These are phyloP conservation scores for Azorinus chamasolen DNA, from an alignment of 2,888 invertebrate species.

Conservation along the genomic window DNA sequence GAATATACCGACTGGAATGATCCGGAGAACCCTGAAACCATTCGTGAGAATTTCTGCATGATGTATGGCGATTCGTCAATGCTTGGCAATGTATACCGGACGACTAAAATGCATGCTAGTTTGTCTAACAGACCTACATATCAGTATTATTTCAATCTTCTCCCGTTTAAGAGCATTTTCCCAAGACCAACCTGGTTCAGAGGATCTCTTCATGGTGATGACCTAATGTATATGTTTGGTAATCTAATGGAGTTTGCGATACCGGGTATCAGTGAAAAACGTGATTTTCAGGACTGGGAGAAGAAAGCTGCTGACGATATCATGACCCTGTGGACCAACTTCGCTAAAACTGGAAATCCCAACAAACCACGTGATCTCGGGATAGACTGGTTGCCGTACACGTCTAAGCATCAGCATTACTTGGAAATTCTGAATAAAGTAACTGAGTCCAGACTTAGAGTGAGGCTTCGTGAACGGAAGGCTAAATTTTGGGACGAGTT, in stretches of 20 bases:
- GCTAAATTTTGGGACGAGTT: too few species aligned
- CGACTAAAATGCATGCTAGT: constrained; percentile 38
- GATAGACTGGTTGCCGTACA: too few species aligned
- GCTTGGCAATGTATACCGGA: constrained; percentile 37
- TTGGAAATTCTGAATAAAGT: too few species aligned
- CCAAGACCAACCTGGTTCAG: constrained; percentile 95
- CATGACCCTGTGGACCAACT: constrained; percentile 98
- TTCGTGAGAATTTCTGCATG: constrained; percentile 38
- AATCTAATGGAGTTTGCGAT: background rate
- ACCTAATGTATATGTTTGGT: constrained; percentile 97
- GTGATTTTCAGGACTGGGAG: constrained; percentile 92
- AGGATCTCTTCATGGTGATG: constrained; percentile 97
- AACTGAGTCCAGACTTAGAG: too few species aligned
- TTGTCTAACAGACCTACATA: constrained; percentile 31
- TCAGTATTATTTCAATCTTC: constrained; percentile 87
- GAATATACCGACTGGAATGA: constrained; percentile 62
- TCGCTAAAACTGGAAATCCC: constrained; percentile 93
- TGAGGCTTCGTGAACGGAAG: too few species aligned
- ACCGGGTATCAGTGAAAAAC: too few species aligned
- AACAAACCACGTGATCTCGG: too few species aligned
- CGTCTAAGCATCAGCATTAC: too few species aligned
- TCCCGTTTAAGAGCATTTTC: constrained; percentile 89
- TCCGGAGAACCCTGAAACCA: constrained; percentile 23
- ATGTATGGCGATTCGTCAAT: constrained; percentile 63
- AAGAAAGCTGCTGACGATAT: constrained; percentile 93